Conservation (phyloP, 1,140 invertebrate species). For the Cotesia glomerata region DNA sequence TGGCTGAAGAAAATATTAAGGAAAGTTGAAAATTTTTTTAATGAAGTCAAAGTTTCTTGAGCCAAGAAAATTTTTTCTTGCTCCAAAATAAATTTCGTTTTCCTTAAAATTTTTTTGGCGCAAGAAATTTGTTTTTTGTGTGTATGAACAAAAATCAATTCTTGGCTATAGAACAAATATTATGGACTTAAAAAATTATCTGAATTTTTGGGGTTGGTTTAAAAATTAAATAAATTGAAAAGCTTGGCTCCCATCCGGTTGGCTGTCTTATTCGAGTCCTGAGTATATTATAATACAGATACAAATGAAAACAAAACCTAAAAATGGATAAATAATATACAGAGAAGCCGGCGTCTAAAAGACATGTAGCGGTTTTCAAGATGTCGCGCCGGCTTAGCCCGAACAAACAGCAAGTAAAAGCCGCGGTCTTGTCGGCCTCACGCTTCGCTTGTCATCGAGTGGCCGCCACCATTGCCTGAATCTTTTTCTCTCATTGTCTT, state of each 20-base stretch:
- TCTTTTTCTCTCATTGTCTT: slow-evolving; percentile 26
- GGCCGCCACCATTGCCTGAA: slow-evolving; percentile 8
- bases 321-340: background rate
- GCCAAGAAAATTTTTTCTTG: no score
- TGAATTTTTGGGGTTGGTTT: background rate
- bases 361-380: slow-evolving; percentile 59
- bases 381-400: slow-evolving; percentile 58
- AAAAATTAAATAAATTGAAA: no score
- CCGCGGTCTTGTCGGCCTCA: slow-evolving; percentile 57
- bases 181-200: no score
- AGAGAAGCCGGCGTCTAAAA: slow-evolving; percentile 37
- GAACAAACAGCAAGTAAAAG: slow-evolving; percentile 47
- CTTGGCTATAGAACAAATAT: no score
- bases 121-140: no score
- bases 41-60: no score
- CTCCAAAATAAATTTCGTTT: no score
- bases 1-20: no score
- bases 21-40: no score
- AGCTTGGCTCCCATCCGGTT: no score
- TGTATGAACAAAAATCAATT: no score
- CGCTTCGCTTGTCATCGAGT: slow-evolving; percentile 52
- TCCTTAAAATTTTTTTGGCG: no score
- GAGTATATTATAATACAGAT: background rate
- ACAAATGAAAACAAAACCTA: background rate
- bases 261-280: background rate